These are phyloP conservation scores for Tenthredo amoena DNA, from an alignment of 2,888 invertebrate species.

Conservation along the genomic window DNA sequence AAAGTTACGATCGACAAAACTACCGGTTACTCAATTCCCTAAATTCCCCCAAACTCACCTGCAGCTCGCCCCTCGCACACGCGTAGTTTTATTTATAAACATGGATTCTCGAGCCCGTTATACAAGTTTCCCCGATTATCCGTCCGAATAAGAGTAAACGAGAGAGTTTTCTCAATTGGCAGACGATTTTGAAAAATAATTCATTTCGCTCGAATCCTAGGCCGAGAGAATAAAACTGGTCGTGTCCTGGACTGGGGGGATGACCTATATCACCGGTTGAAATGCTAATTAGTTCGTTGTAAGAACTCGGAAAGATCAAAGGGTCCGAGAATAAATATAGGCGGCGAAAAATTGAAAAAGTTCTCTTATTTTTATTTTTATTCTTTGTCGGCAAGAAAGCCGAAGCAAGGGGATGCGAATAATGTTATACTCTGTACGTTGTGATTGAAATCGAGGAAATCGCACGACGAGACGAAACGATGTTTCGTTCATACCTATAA, in stretches of 20 bases:
- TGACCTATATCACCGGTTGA: not conserved
- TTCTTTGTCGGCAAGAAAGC: no score
- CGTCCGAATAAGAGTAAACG: no score
- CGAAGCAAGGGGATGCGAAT: no score
- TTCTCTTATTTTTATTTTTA: no score
- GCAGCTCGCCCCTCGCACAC: not conserved
- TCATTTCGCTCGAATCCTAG: no score
- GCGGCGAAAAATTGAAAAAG: not conserved
- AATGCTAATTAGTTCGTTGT: not conserved
- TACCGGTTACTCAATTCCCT: not conserved
- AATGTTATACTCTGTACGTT: not conserved
- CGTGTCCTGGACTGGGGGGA: not conserved
- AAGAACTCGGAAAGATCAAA: not conserved
- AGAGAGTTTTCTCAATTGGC: no score
- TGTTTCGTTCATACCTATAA: no score
- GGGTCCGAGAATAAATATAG: not conserved
- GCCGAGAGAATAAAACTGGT: no score
- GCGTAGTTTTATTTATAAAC: not conserved
- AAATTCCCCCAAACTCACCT: not conserved
- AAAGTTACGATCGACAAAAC: constrained; percentile 7
- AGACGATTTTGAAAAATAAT: no score
- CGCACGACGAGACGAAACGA: no score
- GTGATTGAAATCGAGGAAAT: not conserved
- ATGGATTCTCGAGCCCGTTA: not conserved
- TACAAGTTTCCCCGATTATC: no score